Percentiles rank a stretch among this genome's conserved stretches.
Conservation (phyloP, 2,113 vertebrate species). For the Condylura cristata region DNA sequence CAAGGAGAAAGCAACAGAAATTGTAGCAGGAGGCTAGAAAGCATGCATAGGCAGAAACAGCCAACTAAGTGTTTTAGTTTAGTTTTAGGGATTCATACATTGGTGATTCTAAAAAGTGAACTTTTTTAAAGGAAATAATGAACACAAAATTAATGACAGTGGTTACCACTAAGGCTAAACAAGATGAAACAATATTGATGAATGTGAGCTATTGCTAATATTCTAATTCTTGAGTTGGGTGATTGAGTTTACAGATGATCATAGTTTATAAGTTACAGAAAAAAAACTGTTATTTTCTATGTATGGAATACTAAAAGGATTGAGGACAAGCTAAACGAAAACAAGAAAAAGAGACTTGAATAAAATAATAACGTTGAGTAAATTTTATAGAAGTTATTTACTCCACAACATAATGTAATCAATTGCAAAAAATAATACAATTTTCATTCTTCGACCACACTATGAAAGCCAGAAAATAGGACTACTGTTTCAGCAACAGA, state of each 20-base stretch:
- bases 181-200: background rate
- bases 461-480: constrained; percentile 29
- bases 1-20: background rate
- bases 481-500: constrained; percentile 29
- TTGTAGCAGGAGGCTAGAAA: background rate
- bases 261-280: background rate
- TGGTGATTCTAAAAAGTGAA: background rate
- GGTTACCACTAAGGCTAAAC: background rate
- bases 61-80: background rate
- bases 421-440: constrained; percentile 32
- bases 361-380: constrained; percentile 24
- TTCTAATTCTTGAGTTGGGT: background rate
- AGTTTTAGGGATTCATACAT: background rate
- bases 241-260: background rate
- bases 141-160: background rate
- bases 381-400: background rate
- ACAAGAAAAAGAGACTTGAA: background rate
- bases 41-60: background rate
- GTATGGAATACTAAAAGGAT: constrained; percentile 17
- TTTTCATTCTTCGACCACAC: constrained; percentile 33
- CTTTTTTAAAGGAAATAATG: background rate
- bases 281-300: background rate
- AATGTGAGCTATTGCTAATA: background rate
- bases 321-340: background rate
- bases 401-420: background rate